phyloP scores from a whole-genome alignment of 1,140 invertebrate genomes.

The Diabrotica undecimpunctata region DNA sequence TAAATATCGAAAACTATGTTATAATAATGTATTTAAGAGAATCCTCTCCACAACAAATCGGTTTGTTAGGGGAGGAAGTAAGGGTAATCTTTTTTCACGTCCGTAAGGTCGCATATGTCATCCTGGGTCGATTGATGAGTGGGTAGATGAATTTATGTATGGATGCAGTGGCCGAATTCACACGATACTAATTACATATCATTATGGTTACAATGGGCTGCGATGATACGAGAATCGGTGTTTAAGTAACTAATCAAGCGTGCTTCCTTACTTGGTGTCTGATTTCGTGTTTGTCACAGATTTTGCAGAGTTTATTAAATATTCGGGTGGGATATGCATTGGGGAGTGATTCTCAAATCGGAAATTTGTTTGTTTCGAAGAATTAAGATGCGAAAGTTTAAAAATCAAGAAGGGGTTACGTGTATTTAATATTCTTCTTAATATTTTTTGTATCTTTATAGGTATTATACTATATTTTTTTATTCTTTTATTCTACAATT shows the following conservation, averaged over 20 bases:
- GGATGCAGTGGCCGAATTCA: conserved; percentile 1
- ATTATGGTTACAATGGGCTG: background rate
- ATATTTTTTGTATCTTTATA: too few species aligned
- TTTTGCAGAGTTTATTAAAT: background rate
- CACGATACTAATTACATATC: background rate
- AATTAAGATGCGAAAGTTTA: too few species aligned
- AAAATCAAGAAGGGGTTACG: too few species aligned
- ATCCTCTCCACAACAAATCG: background rate
- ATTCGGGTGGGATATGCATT: too few species aligned
- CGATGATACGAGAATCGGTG: background rate
- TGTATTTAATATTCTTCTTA: too few species aligned
- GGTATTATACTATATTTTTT: too few species aligned
- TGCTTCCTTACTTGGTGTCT: background rate
- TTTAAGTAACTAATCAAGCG: conserved; percentile 1
- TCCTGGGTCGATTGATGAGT: background rate
- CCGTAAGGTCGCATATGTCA: background rate
- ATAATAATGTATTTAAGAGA: too few species aligned
- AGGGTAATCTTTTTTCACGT: background rate
- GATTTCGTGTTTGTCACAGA: background rate
- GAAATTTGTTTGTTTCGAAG: too few species aligned
- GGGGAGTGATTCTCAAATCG: too few species aligned
- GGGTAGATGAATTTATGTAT: background rate
- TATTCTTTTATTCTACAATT: too few species aligned
- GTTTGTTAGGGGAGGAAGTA: background rate
- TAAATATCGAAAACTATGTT: too few species aligned